Evolutionary conservation across 2,797 vertebrate genomes (phyloP), one percentile per base, ranked within the genome.

Genomic region (Dendrocincla tyrannina): DNA sequence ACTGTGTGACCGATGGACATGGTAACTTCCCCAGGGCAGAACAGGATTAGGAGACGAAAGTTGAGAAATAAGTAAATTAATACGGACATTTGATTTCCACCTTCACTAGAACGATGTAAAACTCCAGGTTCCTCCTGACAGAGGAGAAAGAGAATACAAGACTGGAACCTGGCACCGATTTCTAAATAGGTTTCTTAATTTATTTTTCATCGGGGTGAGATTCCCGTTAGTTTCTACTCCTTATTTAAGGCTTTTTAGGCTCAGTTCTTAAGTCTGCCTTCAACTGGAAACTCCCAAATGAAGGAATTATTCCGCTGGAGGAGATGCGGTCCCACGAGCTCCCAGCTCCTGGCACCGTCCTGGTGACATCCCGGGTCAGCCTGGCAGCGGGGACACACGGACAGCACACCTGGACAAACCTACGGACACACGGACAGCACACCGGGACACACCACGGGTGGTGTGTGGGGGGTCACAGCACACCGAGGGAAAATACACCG

Each of bases 1-100:
- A 25, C 7, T 13, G 1, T 0, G 9, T 1, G 35, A 52, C 7
- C 33, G 46, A 69, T 0, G 1, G 53, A 22, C 32, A 5, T 4
- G 1, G 1, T 3, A 49, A 74, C 20, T 42, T 67, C 14, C 32
- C 18, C 28, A 47, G 24, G 6, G 12, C 2, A 52, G 12, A 63
- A 55, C 3, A 79, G 81, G n/a, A 73, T 42, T 7, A 80, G 41
- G 16, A 58, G 10, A 53, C 49, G 7, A 32, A 60, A 58, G 11
- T 23, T 24, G 7, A 63, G 49, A 75, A 64, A 18, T 13, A 52
- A 25, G 19, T 5, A 15, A 15, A 32, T 35, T 32, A 46, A 19
- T 30, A 68, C 46, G 1, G 32, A 20, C 10, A 15, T 59, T 42
- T 66, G 13, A 66, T 30, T 74, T 60, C 55, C 12, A 35, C 12